Evolutionary conservation across 1,140 invertebrate species (phyloP).

Genomic region (Ptiloglossa arizonensis): DNA sequence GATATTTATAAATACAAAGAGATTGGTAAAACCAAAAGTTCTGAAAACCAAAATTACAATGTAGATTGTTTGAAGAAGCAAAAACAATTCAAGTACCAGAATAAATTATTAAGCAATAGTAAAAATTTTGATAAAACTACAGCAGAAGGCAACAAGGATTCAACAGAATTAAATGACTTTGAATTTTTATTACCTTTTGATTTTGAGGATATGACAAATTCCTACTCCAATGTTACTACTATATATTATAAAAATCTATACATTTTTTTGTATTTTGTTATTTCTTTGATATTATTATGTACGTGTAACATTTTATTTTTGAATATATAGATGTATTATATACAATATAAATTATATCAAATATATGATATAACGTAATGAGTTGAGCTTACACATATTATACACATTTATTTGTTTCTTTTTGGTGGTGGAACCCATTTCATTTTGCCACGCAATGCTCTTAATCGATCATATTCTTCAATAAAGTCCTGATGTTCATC

Average conservation of each 20-base stretch:
- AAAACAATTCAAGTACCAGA: not conserved
- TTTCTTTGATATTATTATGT: conserved; percentile 13
- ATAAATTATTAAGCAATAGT: conserved; percentile 6
- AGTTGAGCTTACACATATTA: not conserved
- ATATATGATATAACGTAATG: not conserved
- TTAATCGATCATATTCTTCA: conserved; percentile 92
- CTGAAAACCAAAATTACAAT: not conserved
- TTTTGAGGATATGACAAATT: conserved; percentile 12
- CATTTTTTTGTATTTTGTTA: not conserved
- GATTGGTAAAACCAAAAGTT: conserved; percentile 17
- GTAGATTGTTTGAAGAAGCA: not conserved
- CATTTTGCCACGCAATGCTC: conserved; percentile 89
- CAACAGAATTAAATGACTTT: conserved; percentile 6
- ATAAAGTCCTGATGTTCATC: conserved; percentile 96
- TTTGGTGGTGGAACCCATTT: conserved; percentile 42
- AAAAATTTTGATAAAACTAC: not conserved
- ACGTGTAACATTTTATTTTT: not conserved
- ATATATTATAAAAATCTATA: not conserved
- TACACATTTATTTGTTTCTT: conserved; percentile 33
- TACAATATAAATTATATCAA: conserved; percentile 8
- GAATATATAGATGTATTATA: not conserved
- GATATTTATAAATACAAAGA: conserved; percentile 19
- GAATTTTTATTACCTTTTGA: conserved; percentile 34
- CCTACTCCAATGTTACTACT: conserved; percentile 9
- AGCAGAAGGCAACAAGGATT: not conserved